phyloP scores from a whole-genome alignment of 2,888 invertebrate species.

The Melinopterus prodromus region DNA sequence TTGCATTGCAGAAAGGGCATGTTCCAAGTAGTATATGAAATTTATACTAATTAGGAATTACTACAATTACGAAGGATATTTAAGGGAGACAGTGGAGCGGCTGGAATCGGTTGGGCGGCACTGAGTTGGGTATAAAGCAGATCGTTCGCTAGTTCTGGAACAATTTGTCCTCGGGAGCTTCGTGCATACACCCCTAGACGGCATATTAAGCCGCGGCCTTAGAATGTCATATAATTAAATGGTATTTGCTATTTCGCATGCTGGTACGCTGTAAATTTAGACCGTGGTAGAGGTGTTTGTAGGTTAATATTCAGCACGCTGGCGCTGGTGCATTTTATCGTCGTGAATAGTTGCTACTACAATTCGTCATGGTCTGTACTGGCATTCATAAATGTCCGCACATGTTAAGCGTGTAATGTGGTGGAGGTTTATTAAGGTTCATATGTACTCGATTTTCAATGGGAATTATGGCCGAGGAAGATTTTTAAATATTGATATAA shows the following conservation, averaged over 20 bases:
- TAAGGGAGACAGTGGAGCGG: not conserved
- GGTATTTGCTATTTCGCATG: conserved; percentile 4
- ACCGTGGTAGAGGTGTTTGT: not conserved
- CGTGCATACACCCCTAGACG: not conserved
- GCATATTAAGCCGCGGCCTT: not conserved
- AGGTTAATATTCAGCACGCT: not conserved
- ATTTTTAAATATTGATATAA: too few relatives aligned
- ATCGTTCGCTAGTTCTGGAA: not conserved
- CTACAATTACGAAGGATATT: not conserved
- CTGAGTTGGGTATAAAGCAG: not conserved
- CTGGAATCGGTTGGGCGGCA: not conserved
- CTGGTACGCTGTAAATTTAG: not conserved
- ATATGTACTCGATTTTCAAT: too few relatives aligned
- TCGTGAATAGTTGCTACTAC: not conserved
- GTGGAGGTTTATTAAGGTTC: not conserved
- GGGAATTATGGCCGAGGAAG: too few relatives aligned
- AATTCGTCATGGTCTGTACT: not conserved
- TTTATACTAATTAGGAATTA: not conserved
- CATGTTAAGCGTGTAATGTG: not conserved
- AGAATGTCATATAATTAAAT: conserved; percentile 4
- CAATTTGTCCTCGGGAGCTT: not conserved
- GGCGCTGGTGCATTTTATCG: not conserved
- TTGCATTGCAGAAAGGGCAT: not conserved
- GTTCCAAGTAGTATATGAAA: not conserved
- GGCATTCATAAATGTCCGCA: too few relatives aligned